Conservation (phyloP, 2,113 vertebrate genomes). For the Rhinogobius similis region DNA sequence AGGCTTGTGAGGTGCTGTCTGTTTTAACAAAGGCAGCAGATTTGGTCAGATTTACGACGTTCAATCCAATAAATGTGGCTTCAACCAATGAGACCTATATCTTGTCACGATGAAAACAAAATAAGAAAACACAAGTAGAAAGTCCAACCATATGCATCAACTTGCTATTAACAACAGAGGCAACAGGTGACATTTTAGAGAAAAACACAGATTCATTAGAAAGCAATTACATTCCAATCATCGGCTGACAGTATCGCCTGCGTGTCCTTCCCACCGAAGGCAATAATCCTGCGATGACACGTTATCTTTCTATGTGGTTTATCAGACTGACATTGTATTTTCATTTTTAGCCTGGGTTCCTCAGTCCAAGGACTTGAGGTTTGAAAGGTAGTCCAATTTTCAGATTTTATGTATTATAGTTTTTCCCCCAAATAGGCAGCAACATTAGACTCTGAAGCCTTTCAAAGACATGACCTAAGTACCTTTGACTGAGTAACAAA, state of each 20-base stretch:
- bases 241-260: neutral
- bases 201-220: neutral
- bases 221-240: conserved; percentile 2
- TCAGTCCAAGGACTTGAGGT: neutral
- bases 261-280: neutral
- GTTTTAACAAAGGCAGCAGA: no score
- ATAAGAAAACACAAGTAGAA: neutral
- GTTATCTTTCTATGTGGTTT: neutral
- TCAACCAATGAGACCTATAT: no score
- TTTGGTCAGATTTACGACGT: no score
- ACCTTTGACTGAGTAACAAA: no score
- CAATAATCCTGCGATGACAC: neutral
- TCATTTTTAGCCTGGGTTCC: neutral
- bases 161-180: neutral
- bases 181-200: neutral
- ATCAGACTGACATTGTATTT: neutral
- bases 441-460: no score
- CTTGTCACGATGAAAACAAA: neutral
- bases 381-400: neutral
- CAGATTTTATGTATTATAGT: neutral
- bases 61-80: neutral
- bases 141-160: neutral
- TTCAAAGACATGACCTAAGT: neutral
- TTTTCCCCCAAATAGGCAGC: no score
- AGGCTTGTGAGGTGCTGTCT: no score